phyloP scores from a whole-genome alignment of 2,797 vertebrate genomes.

The Euphonia xanthogaster region DNA sequence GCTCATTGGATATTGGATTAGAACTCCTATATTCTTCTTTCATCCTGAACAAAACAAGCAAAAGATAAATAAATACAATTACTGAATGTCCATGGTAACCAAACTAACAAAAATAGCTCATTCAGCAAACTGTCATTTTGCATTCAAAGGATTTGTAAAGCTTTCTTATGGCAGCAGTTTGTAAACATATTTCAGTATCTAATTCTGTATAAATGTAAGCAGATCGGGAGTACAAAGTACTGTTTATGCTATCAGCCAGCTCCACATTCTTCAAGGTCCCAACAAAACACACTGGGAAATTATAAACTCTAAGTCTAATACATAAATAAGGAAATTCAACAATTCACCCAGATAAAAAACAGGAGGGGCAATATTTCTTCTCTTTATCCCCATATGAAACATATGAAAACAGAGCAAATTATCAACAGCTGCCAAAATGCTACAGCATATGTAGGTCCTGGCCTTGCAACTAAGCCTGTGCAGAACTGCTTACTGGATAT shows the following conservation, averaged over 20 bases:
- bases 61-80: constrained; percentile 4
- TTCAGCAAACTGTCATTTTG: constrained; percentile 22
- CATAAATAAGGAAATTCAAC: background rate
- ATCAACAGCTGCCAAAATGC: background rate
- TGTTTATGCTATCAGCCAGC: constrained; percentile 2
- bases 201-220: constrained; percentile 13
- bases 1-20: constrained; percentile 19
- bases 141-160: constrained; percentile 43
- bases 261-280: background rate
- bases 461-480: background rate
- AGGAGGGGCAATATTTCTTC: background rate
- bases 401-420: background rate
- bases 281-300: background rate
- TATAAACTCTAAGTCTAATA: background rate
- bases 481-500: background rate
- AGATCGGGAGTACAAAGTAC: constrained; percentile 24
- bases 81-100: background rate
- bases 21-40: constrained; percentile 1
- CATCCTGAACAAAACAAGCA: constrained; percentile 8
- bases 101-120: constrained; percentile 13
- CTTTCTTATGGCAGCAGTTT: constrained; percentile 27
- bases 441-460: background rate
- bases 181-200: constrained; percentile 14
- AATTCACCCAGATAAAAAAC: background rate
- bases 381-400: background rate